Percentiles rank a stretch among this genome's conserved stretches.
Conservation (phyloP, 2,888 invertebrate genomes). For the Helobdella robusta region DNA sequence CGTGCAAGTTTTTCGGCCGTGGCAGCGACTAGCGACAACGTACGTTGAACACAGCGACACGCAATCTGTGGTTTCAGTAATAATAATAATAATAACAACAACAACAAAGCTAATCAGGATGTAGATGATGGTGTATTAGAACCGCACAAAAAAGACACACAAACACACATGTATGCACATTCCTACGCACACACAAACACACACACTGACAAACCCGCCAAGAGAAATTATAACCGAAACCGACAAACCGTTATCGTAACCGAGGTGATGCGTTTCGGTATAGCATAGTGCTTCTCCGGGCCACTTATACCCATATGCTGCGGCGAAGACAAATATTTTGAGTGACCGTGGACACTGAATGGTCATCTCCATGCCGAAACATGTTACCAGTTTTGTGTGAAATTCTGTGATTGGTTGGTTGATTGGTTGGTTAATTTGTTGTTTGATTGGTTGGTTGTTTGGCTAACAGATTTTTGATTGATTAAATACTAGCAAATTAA, state of each 20-base stretch:
- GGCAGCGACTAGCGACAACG: slow-evolving; percentile 12
- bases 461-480: not conserved
- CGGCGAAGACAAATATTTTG: not conserved
- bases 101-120: not conserved
- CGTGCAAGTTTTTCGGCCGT: slow-evolving; percentile 11
- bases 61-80: not conserved
- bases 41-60: slow-evolving; percentile 9
- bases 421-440: not conserved
- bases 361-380: slow-evolving; percentile 10
- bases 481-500: not conserved
- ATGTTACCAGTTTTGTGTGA: slow-evolving; percentile 12
- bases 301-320: slow-evolving; percentile 12
- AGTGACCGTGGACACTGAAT: slow-evolving; percentile 9
- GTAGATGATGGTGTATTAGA: not conserved
- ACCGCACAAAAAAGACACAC: not conserved
- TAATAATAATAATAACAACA: not conserved
- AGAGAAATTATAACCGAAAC: not conserved
- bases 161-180: not conserved
- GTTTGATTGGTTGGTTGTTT: not conserved
- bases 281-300: slow-evolving; percentile 17
- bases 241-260: slow-evolving; percentile 8
- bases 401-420: not conserved
- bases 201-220: not conserved
- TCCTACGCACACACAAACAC: not conserved
- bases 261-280: not conserved